Percentiles rank a stretch among this genome's conserved stretches.
Conservation (phyloP, 2,113 vertebrate genomes). For the Malurus cyaneus region DNA sequence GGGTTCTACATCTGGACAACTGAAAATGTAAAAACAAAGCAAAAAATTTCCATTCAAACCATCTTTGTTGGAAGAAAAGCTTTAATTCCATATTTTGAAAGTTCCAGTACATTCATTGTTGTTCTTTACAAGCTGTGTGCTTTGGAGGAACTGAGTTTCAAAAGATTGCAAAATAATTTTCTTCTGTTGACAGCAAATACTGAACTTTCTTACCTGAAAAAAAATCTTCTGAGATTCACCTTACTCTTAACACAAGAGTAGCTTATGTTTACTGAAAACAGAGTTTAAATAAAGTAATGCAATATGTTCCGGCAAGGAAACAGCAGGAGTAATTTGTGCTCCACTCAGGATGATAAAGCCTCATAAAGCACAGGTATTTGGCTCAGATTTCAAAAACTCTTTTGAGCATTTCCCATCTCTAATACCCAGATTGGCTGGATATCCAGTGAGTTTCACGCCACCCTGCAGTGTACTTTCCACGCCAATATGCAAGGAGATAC, state of each 20-base stretch:
- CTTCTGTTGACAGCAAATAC: not conserved
- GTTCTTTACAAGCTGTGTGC: not conserved
- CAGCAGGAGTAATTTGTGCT: not conserved
- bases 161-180: not conserved
- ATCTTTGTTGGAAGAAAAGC: not conserved
- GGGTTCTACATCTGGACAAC: not conserved
- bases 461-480: not conserved
- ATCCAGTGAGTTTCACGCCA: not conserved
- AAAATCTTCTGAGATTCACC: not conserved
- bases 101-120: not conserved
- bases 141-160: not conserved
- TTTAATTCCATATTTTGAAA: not conserved
- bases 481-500: fast-evolving
- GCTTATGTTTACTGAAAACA: not conserved
- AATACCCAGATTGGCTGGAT: not conserved
- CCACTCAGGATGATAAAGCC: not conserved
- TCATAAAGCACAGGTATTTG: not conserved
- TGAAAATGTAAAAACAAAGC: not conserved
- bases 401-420: not conserved
- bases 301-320: not conserved
- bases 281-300: not conserved
- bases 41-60: not conserved
- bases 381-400: not conserved
- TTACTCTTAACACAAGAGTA: not conserved
- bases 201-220: not conserved